These are phyloP conservation scores for Phocoena sinus DNA, from an alignment of 2,113 vertebrate genomes.

Conservation along the genomic window DNA sequence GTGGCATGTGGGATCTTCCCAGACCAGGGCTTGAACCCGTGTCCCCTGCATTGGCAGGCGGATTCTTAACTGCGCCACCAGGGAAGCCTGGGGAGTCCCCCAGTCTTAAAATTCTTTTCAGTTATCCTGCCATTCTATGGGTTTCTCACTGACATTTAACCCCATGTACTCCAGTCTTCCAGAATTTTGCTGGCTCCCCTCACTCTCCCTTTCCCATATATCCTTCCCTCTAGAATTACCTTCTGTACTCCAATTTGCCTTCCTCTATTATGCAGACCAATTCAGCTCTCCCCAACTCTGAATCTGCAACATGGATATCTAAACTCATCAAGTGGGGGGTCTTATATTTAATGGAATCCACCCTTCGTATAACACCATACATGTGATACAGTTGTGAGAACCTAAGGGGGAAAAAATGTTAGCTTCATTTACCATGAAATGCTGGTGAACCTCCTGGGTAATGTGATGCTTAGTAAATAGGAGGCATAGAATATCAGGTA, in stretches of 20 bases:
- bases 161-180: not conserved
- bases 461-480: not conserved
- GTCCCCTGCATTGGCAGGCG: no score
- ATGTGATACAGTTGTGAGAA: conserved; percentile 52
- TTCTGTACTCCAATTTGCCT: not conserved
- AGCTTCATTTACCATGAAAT: not conserved
- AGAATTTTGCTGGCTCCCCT: not conserved
- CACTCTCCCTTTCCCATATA: not conserved
- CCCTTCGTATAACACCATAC: conserved; percentile 25
- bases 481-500: not conserved
- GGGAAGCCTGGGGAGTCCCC: no score
- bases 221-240: not conserved
- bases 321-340: not conserved
- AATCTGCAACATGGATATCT: not conserved
- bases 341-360: not conserved
- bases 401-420: not conserved
- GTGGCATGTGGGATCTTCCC: no score
- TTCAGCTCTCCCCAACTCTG: not conserved
- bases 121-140: not conserved
- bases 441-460: not conserved
- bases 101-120: not conserved
- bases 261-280: not conserved
- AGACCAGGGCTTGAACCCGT: no score
- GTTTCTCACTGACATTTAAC: not conserved
- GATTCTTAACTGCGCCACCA: no score